A percentile compares a stretch with the other conserved stretches of the same genome.
phyloP scores from a whole-genome alignment of 1,140 invertebrate species.

The Drosophila repletoides region DNA sequence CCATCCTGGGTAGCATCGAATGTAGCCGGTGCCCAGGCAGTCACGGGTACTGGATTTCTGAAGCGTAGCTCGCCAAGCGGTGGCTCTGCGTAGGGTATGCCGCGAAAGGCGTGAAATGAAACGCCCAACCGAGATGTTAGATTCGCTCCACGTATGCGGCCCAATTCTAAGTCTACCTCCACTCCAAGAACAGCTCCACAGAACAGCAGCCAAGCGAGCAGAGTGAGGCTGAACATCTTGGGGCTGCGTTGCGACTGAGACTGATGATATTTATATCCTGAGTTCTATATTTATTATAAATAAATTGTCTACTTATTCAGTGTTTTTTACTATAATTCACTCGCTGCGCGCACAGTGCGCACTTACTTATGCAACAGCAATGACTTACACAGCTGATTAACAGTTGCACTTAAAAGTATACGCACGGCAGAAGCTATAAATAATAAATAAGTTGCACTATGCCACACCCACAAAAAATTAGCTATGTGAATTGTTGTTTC shows the following conservation, averaged over 20 bases:
- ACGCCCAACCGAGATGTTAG: constrained; percentile 75
- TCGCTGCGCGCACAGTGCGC: background rate
- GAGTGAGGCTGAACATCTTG: constrained; percentile 7
- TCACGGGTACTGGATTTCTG: constrained; percentile 82
- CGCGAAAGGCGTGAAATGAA: constrained; percentile 85
- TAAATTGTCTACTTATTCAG: background rate
- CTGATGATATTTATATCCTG: background rate
- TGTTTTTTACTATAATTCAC: background rate
- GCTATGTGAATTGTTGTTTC: too few relatives aligned
- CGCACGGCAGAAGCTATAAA: background rate
- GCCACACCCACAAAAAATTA: background rate
- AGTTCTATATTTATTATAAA: constrained; percentile 8
- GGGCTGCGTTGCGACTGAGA: background rate
- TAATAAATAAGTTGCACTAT: background rate
- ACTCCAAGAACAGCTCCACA: constrained; percentile 5
- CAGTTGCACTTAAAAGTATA: background rate
- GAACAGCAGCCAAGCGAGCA: background rate
- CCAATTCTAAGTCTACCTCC: constrained; percentile 55
- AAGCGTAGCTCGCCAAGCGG: constrained; percentile 66
- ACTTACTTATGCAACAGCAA: background rate
- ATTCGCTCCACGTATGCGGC: constrained; percentile 54
- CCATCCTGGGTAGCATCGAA: constrained; percentile 85
- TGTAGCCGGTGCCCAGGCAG: constrained; percentile 83
- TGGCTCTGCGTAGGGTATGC: constrained; percentile 86
- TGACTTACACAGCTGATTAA: background rate